A percentile compares a stretch with the other conserved stretches of the same genome.
These are phyloP conservation scores for Pipistrellus pipistrellus DNA, from an alignment of 2,797 vertebrate genomes.

Conservation along the genomic window DNA sequence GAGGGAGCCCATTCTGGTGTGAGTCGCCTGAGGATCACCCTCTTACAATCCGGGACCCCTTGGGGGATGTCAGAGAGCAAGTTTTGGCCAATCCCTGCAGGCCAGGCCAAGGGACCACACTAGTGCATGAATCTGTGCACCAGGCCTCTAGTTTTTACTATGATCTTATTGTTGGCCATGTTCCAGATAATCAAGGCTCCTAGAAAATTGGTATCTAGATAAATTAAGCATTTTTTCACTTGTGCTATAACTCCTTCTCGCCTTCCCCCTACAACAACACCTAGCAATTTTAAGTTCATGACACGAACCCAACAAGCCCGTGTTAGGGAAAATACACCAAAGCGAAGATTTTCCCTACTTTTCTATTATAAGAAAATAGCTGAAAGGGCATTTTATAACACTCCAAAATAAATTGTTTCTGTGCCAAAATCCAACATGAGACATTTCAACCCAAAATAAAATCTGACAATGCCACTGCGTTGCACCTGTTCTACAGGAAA, in stretches of 20 bases:
- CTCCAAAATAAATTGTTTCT: slow-evolving; percentile 60
- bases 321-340: slow-evolving; percentile 24
- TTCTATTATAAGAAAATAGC: slow-evolving; percentile 38
- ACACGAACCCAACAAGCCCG: background rate
- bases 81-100: no score
- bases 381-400: slow-evolving; percentile 56
- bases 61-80: no score
- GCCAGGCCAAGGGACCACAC: no score
- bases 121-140: no score
- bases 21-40: no score
- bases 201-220: background rate
- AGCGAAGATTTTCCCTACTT: slow-evolving; percentile 36
- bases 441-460: slow-evolving; percentile 65
- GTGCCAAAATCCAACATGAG: slow-evolving; percentile 63
- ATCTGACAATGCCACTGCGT: slow-evolving; percentile 52
- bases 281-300: background rate
- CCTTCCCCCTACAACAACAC: no score
- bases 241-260: background rate
- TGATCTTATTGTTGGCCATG: background rate
- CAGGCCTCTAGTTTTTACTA: background rate
- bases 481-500: slow-evolving; percentile 15
- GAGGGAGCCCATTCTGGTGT: no score
- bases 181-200: slow-evolving; percentile 14
- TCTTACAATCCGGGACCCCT: no score
- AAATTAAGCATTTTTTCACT: background rate